These are phyloP conservation scores for Cantharis nigra DNA, from an alignment of 2,888 invertebrate genomes.

Conservation along the genomic window DNA sequence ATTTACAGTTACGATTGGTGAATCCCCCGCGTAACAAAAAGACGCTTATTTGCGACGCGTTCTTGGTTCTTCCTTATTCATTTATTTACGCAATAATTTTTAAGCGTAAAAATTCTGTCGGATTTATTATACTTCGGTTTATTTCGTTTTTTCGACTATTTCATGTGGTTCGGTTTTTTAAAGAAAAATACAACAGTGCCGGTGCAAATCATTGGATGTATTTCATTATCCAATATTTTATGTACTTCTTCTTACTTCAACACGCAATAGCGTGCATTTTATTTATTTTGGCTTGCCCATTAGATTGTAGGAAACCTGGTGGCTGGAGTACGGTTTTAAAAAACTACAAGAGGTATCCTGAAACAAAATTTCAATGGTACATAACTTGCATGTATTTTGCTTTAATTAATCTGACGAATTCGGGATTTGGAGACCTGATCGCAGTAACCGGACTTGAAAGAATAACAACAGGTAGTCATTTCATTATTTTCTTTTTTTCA, in stretches of 20 bases:
- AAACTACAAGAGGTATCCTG: not conserved
- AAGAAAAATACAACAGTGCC: constrained; percentile 56
- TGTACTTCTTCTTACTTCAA: constrained; percentile 55
- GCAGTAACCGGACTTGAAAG: constrained; percentile 23
- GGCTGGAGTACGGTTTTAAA: constrained; percentile 30
- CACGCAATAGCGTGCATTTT: constrained; percentile 60
- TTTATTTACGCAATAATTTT: constrained; percentile 7
- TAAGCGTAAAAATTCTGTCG: not conserved
- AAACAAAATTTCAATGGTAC: constrained; percentile 54
- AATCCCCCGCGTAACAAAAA: constrained; percentile 13
- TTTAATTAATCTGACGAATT: constrained; percentile 55
- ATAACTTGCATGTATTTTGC: constrained; percentile 59
- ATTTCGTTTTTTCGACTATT: constrained; percentile 55
- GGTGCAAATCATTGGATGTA: constrained; percentile 60
- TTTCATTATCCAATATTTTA: constrained; percentile 58
- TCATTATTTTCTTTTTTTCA: not conserved
- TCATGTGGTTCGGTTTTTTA: constrained; percentile 57
- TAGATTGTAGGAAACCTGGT: constrained; percentile 54
- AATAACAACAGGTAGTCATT: constrained; percentile 24
- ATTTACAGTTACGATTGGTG: constrained; percentile 11
- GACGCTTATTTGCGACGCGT: constrained; percentile 7
- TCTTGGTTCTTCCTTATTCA: constrained; percentile 17
- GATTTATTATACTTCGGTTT: constrained; percentile 44
- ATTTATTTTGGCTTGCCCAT: constrained; percentile 55
- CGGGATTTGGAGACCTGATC: constrained; percentile 34